A percentile compares a stretch with the other conserved stretches of the same genome.
phyloP scores from a whole-genome alignment of 2,113 vertebrate species.

The Tricholaema leucomelas region DNA sequence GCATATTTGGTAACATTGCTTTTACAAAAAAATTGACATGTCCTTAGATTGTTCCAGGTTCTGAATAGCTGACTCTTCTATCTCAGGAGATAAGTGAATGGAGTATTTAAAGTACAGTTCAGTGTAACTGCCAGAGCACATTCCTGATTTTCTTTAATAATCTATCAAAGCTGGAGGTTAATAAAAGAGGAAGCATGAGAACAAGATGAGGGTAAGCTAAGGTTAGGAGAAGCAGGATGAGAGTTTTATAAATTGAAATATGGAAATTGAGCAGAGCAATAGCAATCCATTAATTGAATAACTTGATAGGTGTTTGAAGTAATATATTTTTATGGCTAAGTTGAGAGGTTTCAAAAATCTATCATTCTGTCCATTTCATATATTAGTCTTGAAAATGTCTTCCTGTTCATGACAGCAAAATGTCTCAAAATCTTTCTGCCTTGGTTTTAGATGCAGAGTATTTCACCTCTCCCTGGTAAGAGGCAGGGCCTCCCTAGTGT shows the following conservation, averaged over 20 bases:
- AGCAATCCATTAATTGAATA: slow-evolving; percentile 26
- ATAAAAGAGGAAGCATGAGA: not conserved
- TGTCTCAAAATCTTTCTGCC: slow-evolving; percentile 35
- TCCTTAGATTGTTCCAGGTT: not conserved
- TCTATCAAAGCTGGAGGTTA: not conserved
- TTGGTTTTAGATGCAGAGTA: too few relatives aligned
- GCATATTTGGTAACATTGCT: not conserved
- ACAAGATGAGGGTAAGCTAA: not conserved
- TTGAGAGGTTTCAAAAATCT: slow-evolving; percentile 31
- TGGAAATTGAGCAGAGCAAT: not conserved
- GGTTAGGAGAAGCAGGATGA: not conserved
- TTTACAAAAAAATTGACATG: not conserved
- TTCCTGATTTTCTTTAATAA: not conserved
- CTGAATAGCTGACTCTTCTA: not conserved
- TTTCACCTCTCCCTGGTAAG: too few relatives aligned
- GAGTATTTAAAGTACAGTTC: not conserved
- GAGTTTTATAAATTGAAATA: not conserved
- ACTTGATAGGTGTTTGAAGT: slow-evolving; percentile 2
- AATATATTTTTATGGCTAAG: slow-evolving; percentile 18
- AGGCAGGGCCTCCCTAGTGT: too few relatives aligned
- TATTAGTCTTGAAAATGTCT: slow-evolving; percentile 40
- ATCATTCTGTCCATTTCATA: slow-evolving; percentile 23
- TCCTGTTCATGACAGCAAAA: slow-evolving; percentile 32
- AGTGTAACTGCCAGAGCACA: not conserved
- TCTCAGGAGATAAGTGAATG: not conserved